Evolutionary conservation across 2,113 vertebrate genomes (phyloP), one percentile per base, ranked within the genome.

Genomic region (Mustela lutreola): DNA sequence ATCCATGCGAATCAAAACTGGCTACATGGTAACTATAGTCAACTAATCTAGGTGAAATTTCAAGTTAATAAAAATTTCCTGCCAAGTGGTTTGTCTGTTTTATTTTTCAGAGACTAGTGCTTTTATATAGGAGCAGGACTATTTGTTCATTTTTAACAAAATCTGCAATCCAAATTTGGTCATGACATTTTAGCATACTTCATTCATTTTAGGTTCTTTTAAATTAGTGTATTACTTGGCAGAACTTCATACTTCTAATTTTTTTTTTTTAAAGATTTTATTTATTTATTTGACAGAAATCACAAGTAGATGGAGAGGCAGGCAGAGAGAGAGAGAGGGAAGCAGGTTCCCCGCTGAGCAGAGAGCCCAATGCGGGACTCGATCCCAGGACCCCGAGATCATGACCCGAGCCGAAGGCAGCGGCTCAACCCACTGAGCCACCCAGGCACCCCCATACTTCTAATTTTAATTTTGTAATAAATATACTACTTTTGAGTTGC

Each of bases 401-500:
- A 39, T 39, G 39, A 39, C 39, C 39, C 39, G 39, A 39, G 39
- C 39, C 39, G 39, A 39, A 39, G 39, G 39, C 39, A 39, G 39
- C 39, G 39, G 39, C 39, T 39, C 39, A 39, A 39, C 39, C 39
- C 39, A 39, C 39, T 39, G 39, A 39, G 39, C 39, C 39, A 39
- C 39, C 39, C 39, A 39, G 39, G 39, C 39, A 3, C 39, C 39
- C 39, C 39, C 1, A 15, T 95, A 18, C 28, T 93, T 96, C 73
- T 70, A 70, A n/a, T 92, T 87, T 33, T 83, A 86, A 70, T 56
- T 95, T 97, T 79, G 60, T 53, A 70, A 24, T 56, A 33, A 67
- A 48, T 82, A 62, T 22, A 91, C 28, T 91, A 82, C 24, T 73
- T 71, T 87, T 78, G 75, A 97, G 19, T 96, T 96, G 63, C 7